Percentiles rank a stretch among this genome's conserved stretches.
phyloP scores from a whole-genome alignment of 2,113 vertebrate genomes.

The Coracopsis vasa region DNA sequence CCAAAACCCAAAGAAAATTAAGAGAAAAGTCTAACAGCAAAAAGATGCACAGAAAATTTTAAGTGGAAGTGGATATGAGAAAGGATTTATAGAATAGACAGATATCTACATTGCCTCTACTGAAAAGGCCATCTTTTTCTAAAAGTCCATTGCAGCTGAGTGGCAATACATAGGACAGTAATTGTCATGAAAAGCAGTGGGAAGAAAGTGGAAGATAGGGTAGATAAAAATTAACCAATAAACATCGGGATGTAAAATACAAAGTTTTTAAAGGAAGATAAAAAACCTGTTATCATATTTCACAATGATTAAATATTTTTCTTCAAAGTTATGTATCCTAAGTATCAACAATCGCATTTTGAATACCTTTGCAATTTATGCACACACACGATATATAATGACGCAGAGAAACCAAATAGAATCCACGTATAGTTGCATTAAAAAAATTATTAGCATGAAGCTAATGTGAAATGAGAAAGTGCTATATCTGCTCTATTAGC shows the following conservation, averaged over 20 bases:
- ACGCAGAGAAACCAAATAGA: background rate
- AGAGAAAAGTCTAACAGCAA: background rate
- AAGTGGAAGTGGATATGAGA: background rate
- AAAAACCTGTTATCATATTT: background rate
- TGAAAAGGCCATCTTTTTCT: background rate
- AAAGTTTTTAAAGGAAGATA: background rate
- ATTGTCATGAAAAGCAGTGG: background rate
- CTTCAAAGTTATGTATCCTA: background rate
- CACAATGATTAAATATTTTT: background rate
- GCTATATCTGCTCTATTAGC: background rate
- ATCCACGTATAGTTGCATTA: background rate
- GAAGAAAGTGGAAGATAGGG: background rate
- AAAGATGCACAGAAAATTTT: background rate
- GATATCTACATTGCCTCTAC: background rate
- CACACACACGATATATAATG: background rate
- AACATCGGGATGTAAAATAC: background rate
- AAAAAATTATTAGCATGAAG: background rate
- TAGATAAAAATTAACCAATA: background rate
- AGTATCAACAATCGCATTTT: background rate
- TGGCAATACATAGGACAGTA: background rate
- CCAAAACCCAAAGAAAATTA: background rate
- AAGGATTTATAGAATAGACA: background rate
- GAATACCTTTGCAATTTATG: background rate
- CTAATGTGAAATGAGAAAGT: background rate
- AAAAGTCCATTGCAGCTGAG: background rate